Percentiles rank a stretch among this genome's conserved stretches.
phyloP scores from a whole-genome alignment of 2,888 invertebrate genomes.

The Sclerodermus sp. region DNA sequence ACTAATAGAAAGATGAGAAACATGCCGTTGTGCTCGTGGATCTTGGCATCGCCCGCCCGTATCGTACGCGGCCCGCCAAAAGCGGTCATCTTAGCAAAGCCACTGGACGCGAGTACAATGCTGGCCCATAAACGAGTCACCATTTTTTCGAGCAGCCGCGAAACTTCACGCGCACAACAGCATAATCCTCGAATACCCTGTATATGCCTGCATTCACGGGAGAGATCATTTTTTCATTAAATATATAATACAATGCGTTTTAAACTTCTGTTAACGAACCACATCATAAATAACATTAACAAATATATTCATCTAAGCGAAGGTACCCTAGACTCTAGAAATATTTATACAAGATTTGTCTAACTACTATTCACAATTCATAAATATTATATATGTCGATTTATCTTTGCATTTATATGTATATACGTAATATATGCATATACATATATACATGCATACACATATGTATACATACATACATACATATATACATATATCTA shows the following conservation, averaged over 20 bases:
- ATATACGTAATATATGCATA: slow-evolving; percentile 12
- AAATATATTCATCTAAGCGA: slow-evolving; percentile 30
- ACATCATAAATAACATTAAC: slow-evolving; percentile 28
- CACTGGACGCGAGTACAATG: slow-evolving; percentile 50
- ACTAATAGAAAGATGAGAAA: slow-evolving; percentile 26
- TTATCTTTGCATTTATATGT: slow-evolving; percentile 18
- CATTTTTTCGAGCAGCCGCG: slow-evolving; percentile 43
- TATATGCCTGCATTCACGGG: slow-evolving; percentile 35
- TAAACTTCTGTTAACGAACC: slow-evolving; percentile 22
- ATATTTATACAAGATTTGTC: slow-evolving; percentile 36
- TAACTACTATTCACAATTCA: slow-evolving; percentile 43
- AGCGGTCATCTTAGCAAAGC: slow-evolving; percentile 52
- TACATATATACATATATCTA: slow-evolving; percentile 12
- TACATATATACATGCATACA: slow-evolving; percentile 10
- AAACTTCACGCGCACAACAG: slow-evolving; percentile 5
- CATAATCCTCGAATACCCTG: slow-evolving; percentile 39
- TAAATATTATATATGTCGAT: slow-evolving; percentile 31
- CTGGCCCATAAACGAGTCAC: slow-evolving; percentile 21
- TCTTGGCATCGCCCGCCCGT: slow-evolving; percentile 38
- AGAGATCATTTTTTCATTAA: slow-evolving; percentile 5
- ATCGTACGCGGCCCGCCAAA: slow-evolving; percentile 47
- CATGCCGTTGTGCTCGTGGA: neutral
- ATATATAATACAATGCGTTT: too few relatives aligned
- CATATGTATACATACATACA: slow-evolving; percentile 6
- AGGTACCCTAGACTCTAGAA: slow-evolving; percentile 27